Evolutionary conservation across 2,113 vertebrate species (phyloP).

Genomic region (Gadus chalcogrammus): DNA sequence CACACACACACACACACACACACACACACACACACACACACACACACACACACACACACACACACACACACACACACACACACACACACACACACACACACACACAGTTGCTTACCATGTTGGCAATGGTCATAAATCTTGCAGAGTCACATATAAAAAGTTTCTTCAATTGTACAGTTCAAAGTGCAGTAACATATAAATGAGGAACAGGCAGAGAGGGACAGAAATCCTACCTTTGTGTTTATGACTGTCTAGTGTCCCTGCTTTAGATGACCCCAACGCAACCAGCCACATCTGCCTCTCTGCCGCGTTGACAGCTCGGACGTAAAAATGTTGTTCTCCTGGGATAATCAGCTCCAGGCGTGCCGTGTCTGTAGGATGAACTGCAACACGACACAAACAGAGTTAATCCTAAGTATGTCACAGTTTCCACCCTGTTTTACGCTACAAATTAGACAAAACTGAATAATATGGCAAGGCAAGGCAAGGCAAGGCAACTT

Average conservation of each 20-base stretch:
- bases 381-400: slow-evolving; percentile 34
- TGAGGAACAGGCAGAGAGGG: too few relatives aligned
- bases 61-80: neutral
- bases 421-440: too few relatives aligned
- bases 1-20: neutral
- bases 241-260: slow-evolving; percentile 74
- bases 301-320: slow-evolving; percentile 77
- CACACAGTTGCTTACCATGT: neutral
- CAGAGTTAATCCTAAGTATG: neutral
- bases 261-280: slow-evolving; percentile 81
- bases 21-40: neutral
- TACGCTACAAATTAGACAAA: too few relatives aligned
- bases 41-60: neutral
- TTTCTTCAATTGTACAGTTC: too few relatives aligned
- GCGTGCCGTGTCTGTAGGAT: slow-evolving; percentile 68
- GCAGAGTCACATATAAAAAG: too few relatives aligned
- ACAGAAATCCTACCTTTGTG: slow-evolving; percentile 63
- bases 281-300: slow-evolving; percentile 83
- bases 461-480: too few relatives aligned
- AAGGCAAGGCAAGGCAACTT: too few relatives aligned
- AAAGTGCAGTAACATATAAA: too few relatives aligned
- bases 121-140: too few relatives aligned
- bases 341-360: slow-evolving; percentile 80
- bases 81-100: neutral
- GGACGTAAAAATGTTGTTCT: slow-evolving; percentile 82